Evolutionary conservation across 92 coral and sea anemone species (phyloP), one percentile per base, ranked within the genome.

Genomic region (Phenganax marumi): DNA sequence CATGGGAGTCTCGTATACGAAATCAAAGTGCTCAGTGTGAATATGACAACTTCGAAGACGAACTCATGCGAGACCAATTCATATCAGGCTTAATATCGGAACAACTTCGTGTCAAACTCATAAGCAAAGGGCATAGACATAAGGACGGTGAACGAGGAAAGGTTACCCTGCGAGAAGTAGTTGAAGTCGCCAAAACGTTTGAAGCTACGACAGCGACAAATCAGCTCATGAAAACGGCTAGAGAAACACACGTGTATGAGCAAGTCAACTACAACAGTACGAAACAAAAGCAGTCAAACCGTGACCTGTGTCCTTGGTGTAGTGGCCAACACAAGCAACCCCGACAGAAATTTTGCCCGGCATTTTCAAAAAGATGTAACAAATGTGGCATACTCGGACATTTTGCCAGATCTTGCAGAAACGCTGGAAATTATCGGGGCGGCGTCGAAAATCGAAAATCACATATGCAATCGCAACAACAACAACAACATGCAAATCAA

Each of bases 341-440:
- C 22, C 86, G 83, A 25, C 90, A 88, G 80, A 68, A 74, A 16
- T 75, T 71, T 52, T 84, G 88, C 79, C 88, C 88, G 51, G 90
- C 90, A 25, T 53, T 57, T 43, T 71, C 74, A 47, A 86, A 81
- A 57, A 86, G 73, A 86, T 86, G 86, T 56, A 76, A 68, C 56
- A 86, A 84, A 58, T 84, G 88, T 80, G 88, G 88, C 23, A 73
- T 70, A 52, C 12, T 66, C 26, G 83, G 91, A 13, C 91, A 88
- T 77, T 88, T 88, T 75, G 88, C 88, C 24, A 68, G 85, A 58
- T 70, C 68, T 14, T 75, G 80, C 54, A 75, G 56, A 50, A 72
- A 19, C 54, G 7, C 65, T 33, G 43, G 43, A 33, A 33, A 33
- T 33, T 33, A 33, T 5, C 43, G 43, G 43, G 65, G 72, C 54